Conservation (phyloP, 2,797 vertebrate genomes). For the Acanthurus leucopareius region DNA sequence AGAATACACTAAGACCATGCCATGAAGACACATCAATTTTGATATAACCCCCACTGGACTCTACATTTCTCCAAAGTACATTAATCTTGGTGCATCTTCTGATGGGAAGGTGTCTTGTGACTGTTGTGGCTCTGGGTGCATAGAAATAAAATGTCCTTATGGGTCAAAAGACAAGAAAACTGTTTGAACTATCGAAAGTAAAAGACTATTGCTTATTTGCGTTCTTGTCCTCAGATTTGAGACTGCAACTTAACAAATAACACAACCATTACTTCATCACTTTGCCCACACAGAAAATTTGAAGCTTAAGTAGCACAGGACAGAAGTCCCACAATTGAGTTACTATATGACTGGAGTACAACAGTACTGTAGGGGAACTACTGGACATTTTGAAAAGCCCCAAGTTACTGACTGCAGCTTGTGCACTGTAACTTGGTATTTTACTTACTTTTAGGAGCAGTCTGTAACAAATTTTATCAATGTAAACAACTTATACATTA, state of each 20-base stretch:
- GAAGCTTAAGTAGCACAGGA: too few species aligned
- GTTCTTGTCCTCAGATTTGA: not conserved
- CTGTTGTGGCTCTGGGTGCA: too few species aligned
- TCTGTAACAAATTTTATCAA: not conserved
- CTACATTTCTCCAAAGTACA: too few species aligned
- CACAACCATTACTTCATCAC: not conserved
- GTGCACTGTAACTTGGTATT: not conserved
- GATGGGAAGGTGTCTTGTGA: too few species aligned
- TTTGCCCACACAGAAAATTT: not conserved
- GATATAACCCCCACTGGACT: too few species aligned
- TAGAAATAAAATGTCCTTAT: too few species aligned
- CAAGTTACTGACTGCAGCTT: not conserved
- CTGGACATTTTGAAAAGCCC: not conserved
- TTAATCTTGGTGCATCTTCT: too few species aligned
- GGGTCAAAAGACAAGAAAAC: not conserved
- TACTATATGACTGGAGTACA: too few species aligned
- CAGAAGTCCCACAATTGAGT: too few species aligned
- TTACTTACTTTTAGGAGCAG: not conserved
- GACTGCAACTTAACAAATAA: not conserved
- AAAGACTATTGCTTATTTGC: not conserved
- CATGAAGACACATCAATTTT: too few species aligned
- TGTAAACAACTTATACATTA: too few species aligned
- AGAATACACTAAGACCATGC: too few species aligned
- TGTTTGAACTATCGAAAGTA: not conserved
- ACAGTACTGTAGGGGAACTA: not conserved